Evolutionary conservation across 2,797 vertebrate species (phyloP), one percentile per base, ranked within the genome.

Genomic region (Scleropages formosus): DNA sequence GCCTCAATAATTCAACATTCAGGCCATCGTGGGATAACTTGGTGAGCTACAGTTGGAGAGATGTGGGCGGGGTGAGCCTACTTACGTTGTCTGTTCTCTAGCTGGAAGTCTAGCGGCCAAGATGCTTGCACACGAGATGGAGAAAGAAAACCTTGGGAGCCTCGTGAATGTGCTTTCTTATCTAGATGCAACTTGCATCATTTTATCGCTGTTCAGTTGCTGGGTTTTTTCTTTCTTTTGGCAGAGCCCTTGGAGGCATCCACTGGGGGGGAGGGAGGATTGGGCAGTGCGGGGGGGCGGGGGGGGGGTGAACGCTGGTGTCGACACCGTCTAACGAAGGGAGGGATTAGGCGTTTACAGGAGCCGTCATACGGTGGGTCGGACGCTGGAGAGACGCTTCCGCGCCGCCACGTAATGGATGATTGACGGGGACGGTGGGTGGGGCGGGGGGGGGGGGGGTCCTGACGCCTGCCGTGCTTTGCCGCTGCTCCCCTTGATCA

Each of bases 291-390:
- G n/a, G n/a, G n/a, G n/a, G n/a, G n/a, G n/a, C n/a, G n/a, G 82
- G 79, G 73, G 44, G 84, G 85, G 89, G 90, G 90, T 89, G 90
- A 89, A 88, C 88, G 88, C 86, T 84, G 86, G 90, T 91, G 95
- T 94, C 95, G 95, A 98, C 96, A 95, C 94, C 93, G 91, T 93
- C 95, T 96, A 96, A 96, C 93, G 94, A 96, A 95, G 89, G 90
- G 31, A 39, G 89, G 95, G 95, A 96, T 96, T 95, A 95, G 94
- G 93, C 94, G 93, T 97, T 96, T 97, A 96, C 96, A 94, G 94
- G 95, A 93, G 94, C 93, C 91, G 94, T 94, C 94, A 96, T 96
- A 94, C 94, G 95, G 96, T 94, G 94, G 95, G 95, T 96, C 95
- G 94, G 92, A 39, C 31, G 94, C 93, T 88, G 92, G 92, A 93